Evolutionary conservation across 2,113 vertebrate genomes (phyloP).

Genomic region (Polyodon spathula): DNA sequence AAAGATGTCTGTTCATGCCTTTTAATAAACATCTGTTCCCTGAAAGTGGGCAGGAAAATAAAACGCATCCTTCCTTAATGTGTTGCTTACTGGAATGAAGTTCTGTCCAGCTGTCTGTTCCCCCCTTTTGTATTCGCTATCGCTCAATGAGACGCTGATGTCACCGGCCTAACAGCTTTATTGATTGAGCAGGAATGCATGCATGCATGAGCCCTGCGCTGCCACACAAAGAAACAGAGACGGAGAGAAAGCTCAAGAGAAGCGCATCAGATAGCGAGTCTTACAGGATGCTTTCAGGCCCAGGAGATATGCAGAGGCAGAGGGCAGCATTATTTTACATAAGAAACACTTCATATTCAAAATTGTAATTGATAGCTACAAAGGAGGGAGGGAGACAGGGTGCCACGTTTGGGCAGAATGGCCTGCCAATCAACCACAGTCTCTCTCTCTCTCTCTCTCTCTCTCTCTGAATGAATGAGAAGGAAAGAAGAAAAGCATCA

Average conservation of each 20-base stretch:
- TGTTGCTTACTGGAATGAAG: not conserved
- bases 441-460: conserved; percentile 2
- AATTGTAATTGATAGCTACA: conserved; percentile 76
- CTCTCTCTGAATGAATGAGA: conserved; percentile 2
- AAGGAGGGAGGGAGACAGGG: conserved; percentile 57
- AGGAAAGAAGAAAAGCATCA: too few relatives aligned
- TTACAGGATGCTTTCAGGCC: conserved; percentile 58
- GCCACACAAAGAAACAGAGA: not conserved
- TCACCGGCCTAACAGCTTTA: not conserved
- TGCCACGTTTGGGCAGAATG: conserved; percentile 49
- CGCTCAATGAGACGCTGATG: conserved; percentile 1
- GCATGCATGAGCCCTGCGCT: conserved; percentile 5
- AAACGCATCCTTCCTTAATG: not conserved
- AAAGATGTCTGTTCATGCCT: not conserved
- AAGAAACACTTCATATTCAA: conserved; percentile 78
- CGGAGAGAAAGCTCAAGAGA: not conserved
- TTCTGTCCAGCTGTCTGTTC: not conserved
- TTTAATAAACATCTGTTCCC: not conserved
- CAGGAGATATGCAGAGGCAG: conserved; percentile 51
- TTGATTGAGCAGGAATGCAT: conserved; percentile 10
- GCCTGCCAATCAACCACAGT: conserved; percentile 70
- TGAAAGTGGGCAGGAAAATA: not conserved
- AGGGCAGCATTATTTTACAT: conserved; percentile 77
- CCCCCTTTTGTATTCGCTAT: not conserved
- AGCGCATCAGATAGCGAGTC: conserved; percentile 23